Evolutionary conservation across 2,113 vertebrate genomes (phyloP).

Genomic region (Bothrops jararaca): DNA sequence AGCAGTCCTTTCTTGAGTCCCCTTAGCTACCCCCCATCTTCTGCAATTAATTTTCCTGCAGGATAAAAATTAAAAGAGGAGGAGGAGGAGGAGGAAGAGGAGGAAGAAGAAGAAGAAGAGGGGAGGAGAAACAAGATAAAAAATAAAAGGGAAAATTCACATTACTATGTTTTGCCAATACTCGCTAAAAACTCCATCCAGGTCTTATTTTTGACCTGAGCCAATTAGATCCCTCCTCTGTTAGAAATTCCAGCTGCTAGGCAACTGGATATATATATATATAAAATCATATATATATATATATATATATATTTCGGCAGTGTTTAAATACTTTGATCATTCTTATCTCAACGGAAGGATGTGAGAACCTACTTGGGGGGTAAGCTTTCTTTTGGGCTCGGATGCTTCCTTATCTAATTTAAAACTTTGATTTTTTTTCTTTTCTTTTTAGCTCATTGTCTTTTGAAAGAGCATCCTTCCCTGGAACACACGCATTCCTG

Average conservation of each 20-base stretch:
- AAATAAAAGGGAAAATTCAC: not conserved
- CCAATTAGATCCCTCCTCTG: conserved; percentile 64
- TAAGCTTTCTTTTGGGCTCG: conserved; percentile 43
- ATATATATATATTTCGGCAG: conserved; percentile 37
- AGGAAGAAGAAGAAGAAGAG: not conserved
- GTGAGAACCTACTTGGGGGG: conserved; percentile 59
- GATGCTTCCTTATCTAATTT: conserved; percentile 54
- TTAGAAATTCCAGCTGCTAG: conserved; percentile 47
- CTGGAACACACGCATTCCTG: conserved; percentile 29
- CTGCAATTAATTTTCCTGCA: not conserved
- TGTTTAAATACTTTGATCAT: conserved; percentile 70
- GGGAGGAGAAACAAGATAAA: not conserved
- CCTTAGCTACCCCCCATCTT: not conserved
- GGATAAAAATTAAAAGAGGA: not conserved
- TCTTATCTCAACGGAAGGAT: conserved; percentile 60
- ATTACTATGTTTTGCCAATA: not conserved
- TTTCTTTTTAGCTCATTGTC: conserved; percentile 43
- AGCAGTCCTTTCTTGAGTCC: fast-evolving
- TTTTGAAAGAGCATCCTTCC: conserved; percentile 58
- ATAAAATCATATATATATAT: too few species aligned
- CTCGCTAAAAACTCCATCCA: not conserved
- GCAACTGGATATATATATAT: conserved; percentile 33
- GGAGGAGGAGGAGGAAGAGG: not conserved
- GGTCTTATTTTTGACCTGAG: conserved; percentile 46
- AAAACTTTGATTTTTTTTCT: conserved; percentile 38